These are phyloP conservation scores for Diplolepis rosae DNA, from an alignment of 2,888 invertebrate species.

Conservation along the genomic window DNA sequence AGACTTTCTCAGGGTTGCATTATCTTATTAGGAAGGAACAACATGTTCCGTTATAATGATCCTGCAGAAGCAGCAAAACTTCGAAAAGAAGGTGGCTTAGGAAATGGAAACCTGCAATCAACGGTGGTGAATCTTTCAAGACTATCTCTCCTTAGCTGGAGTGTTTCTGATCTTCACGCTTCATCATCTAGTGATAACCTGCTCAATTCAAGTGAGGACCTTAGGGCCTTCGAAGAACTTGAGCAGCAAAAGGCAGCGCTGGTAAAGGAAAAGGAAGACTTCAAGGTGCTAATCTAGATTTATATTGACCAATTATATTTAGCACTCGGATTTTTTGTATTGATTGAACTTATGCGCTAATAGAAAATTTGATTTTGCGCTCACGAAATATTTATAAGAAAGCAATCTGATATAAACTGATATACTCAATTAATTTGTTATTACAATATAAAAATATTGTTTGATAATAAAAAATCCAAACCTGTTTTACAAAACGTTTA, in stretches of 20 bases:
- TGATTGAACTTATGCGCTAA: too few species aligned
- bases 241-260: constrained; percentile 72
- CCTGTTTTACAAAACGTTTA: too few species aligned
- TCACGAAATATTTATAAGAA: too few species aligned
- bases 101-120: constrained; percentile 75
- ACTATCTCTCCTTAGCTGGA: constrained; percentile 87
- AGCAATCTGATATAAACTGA: too few species aligned
- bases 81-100: constrained; percentile 82
- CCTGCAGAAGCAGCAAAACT: constrained; percentile 91
- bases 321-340: too few species aligned
- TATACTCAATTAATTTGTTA: too few species aligned
- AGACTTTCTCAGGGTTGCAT: constrained; percentile 88
- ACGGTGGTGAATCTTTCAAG: constrained; percentile 83
- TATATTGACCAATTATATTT: too few species aligned
- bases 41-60: constrained; percentile 92
- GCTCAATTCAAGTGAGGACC: constrained; percentile 70
- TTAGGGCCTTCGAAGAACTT: constrained; percentile 68
- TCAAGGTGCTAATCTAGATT: constrained; percentile 72
- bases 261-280: constrained; percentile 72
- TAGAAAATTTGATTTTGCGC: too few species aligned
- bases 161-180: constrained; percentile 86
- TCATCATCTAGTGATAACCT: constrained; percentile 71
- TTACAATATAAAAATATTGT: too few species aligned
- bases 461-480: too few species aligned
- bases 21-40: constrained; percentile 84